Evolutionary conservation across 2,797 vertebrate genomes (phyloP).

Genomic region (Avahi laniger): DNA sequence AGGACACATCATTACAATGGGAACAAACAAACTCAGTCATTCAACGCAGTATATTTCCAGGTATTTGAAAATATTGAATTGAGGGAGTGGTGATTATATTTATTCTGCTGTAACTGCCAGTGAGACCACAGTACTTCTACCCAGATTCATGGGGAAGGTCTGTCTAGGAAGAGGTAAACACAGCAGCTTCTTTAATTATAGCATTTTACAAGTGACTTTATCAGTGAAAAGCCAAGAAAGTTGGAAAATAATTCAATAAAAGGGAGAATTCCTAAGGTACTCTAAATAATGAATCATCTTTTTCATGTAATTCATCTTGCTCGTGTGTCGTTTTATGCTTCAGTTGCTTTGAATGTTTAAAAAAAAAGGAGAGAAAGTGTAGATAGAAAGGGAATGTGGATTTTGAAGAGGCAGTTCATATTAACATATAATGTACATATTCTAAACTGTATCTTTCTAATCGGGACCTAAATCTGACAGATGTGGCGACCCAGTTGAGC

Average conservation of each 20-base stretch:
- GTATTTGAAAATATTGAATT: background rate
- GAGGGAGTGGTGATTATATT: background rate
- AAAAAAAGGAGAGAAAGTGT: background rate
- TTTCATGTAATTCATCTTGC: slow-evolving; percentile 72
- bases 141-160: slow-evolving; percentile 44
- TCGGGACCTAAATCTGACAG: slow-evolving; percentile 56
- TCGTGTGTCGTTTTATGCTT: slow-evolving; percentile 67
- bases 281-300: slow-evolving; percentile 77
- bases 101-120: background rate
- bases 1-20: background rate
- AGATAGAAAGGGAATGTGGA: background rate
- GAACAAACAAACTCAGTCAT: slow-evolving; percentile 51
- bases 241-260: slow-evolving; percentile 78
- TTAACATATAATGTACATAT: slow-evolving; percentile 61
- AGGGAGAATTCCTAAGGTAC: slow-evolving; percentile 69
- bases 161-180: slow-evolving; percentile 80
- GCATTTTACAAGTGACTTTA: slow-evolving; percentile 84
- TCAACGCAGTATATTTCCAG: slow-evolving; percentile 44
- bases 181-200: slow-evolving; percentile 86
- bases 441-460: slow-evolving; percentile 34
- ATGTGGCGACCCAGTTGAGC: background rate
- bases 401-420: slow-evolving; percentile 29
- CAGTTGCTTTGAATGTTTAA: slow-evolving; percentile 64
- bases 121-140: background rate
- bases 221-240: slow-evolving; percentile 83